A percentile compares a stretch with the other conserved stretches of the same genome.
These are phyloP conservation scores for Drosophila mimica DNA, from an alignment of 2,888 invertebrate species.

Conservation along the genomic window DNA sequence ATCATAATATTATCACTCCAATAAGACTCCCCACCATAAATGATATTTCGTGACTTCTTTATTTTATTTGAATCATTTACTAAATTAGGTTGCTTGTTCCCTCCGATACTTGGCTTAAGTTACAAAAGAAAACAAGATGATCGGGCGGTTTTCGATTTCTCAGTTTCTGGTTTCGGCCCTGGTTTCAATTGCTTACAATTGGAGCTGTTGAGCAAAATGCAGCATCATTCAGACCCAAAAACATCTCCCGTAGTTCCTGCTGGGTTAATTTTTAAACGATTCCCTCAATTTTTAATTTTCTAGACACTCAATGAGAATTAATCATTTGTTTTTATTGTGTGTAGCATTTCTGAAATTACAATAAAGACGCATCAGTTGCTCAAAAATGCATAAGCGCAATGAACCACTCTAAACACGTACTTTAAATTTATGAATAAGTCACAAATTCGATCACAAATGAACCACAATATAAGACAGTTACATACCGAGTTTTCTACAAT, in stretches of 20 bases:
- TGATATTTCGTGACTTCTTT: not conserved
- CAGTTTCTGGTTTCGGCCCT: not conserved
- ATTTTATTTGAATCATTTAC: not conserved
- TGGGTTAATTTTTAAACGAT: not conserved
- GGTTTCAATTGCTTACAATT: constrained; percentile 1
- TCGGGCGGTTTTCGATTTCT: not conserved
- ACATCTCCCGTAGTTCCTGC: not conserved
- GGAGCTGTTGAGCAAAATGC: not conserved
- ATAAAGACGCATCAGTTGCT: not conserved
- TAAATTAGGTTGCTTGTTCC: not conserved
- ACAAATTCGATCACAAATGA: not conserved
- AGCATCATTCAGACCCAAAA: not conserved
- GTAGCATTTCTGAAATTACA: not conserved
- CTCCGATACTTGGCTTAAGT: not conserved
- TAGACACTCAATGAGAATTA: not conserved
- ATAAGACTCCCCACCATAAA: not conserved
- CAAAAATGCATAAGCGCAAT: no score
- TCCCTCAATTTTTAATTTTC: not conserved
- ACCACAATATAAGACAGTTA: not conserved
- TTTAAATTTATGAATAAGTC: not conserved
- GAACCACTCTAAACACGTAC: no score
- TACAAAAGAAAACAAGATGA: not conserved
- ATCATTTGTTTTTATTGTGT: not conserved
- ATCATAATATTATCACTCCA: not conserved
- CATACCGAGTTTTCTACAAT: not conserved